Evolutionary conservation across 1,140 invertebrate species (phyloP), one percentile per base, ranked within the genome.

Genomic region (Eurosta solidaginis): DNA sequence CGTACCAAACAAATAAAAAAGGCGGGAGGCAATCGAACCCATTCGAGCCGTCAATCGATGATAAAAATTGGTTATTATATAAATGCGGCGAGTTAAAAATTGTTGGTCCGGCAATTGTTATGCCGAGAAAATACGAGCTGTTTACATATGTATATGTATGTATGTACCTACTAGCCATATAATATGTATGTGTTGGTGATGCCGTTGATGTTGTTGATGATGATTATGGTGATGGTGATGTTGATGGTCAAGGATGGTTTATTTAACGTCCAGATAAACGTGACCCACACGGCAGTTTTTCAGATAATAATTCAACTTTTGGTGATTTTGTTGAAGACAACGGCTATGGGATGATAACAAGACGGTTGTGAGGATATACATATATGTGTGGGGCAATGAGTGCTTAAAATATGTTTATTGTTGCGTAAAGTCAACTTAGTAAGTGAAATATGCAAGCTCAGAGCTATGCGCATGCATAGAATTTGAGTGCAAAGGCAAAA

Each of bases 21-120:
- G 59, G 59, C 59, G 59, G 29, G 17, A 40, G 59, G 59, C 59
- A 40, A 6, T 40, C 59, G 36, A 68, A 68, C 59, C 40, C 59
- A 33, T 68, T 68, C 59, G 33, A 40, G 33, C 59, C 59, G 59
- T 68, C 59, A 68, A 68, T 68, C 59, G 59, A 68, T 54, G 75
- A 52, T 76, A 50, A 76, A 76, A 76, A 76, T 76, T 76, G 75
- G 75, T 76, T 76, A 76, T 76, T 76, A 50, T 76, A 76, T 45
- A 76, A 76, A 54, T 54, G 44, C 75, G 75, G 44, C 45, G 75
- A 76, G 44, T 76, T 76, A 76, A 54, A 76, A 76, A 76, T 40
- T 50, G 75, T 49, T 50, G 75, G 9, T 20, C 47, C 27, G 49
- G 6, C 75, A 52, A 54, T 49, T 49, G 75, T 52, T 52, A 29